These are phyloP conservation scores for Spodoptera frugiperda DNA, from an alignment of 1,140 invertebrate species.

Conservation along the genomic window DNA sequence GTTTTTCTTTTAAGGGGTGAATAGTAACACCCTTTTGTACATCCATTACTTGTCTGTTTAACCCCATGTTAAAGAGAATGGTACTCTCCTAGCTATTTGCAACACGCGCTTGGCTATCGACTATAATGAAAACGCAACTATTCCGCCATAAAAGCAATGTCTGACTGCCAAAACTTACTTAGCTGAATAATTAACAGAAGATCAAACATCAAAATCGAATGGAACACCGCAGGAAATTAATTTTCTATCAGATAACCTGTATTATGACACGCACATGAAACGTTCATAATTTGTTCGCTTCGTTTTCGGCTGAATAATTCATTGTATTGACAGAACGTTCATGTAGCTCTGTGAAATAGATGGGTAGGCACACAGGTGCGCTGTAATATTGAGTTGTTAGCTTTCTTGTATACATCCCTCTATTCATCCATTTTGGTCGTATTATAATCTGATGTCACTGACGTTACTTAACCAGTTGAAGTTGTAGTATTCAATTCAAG, in stretches of 20 bases:
- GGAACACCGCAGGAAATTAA: constrained; percentile 30
- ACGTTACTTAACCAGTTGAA: too few species aligned
- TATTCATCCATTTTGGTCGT: too few species aligned
- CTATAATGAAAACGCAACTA: background rate
- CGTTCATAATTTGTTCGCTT: background rate
- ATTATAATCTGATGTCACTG: too few species aligned
- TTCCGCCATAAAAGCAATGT: background rate
- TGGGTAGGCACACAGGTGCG: background rate
- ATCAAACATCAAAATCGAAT: constrained; percentile 25
- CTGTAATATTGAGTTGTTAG: constrained; percentile 12
- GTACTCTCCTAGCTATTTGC: too few species aligned
- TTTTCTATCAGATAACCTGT: constrained; percentile 42
- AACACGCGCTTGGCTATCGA: background rate
- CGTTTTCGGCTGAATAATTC: constrained; percentile 22
- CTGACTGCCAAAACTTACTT: background rate
- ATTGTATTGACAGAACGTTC: constrained; percentile 20
- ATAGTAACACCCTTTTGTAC: too few species aligned
- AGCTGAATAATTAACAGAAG: constrained; percentile 22
- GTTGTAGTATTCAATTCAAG: too few species aligned
- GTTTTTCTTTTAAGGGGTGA: too few species aligned
- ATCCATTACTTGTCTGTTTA: too few species aligned
- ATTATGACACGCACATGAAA: constrained; percentile 38
- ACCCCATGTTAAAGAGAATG: too few species aligned
- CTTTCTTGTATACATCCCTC: background rate
- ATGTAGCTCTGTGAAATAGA: constrained; percentile 2